Base-by-base conservation (phyloP, 53 echinoderm and acorn worm genomes). In the Arbacia lixula region DNA sequence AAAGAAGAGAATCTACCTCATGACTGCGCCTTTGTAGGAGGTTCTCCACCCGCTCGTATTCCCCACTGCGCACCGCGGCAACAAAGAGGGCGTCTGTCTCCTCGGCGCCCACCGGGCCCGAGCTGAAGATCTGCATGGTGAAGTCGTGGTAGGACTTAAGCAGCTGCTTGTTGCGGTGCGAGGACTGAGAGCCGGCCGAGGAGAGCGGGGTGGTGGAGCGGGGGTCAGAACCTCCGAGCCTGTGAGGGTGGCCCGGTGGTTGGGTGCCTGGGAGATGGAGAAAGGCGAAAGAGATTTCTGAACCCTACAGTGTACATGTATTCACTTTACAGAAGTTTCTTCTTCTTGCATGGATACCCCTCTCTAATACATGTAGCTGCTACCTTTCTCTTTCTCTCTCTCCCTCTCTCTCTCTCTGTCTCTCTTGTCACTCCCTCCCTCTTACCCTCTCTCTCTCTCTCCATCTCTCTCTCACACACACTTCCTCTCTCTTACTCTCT, bases 101-200 rank as follows among this genome's bases (percentile, higher is more conserved):
- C 36, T 87, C 90, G n/a, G 20, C 46, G n/a, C 39, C 76, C 29
- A 29, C 8, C 36, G 85, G 83, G 41, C 88, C 81, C n/a, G 90
- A 81, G 55, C 90, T 92, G 87, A 98, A 98, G 84, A 98, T 77
- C 63, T 98, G 98, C 92, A 93, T 91, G 83, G 98, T 92, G 82
- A 98, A 92, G 85, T 94, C 87, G 90, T 98, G 98, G 83, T 98
- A 98, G 11, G 94, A 90, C 65, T 88, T 84, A 29, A 98, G 84
- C 2, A 98, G 88, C 52, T 79, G 53, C 28, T 71, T 87, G 89
- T 98, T 98, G 58, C 93, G 94, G 53, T 98, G 94, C 53, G 91
- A 90, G 36, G 87, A 75, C 17, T 85, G 65, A 58, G 92, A 90
- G 29, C 85, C 67, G n/a, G 94, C 83, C 52, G 69, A 86, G 50